Base-by-base conservation (phyloP, 2,797 vertebrate genomes). In the Vireo griseus region DNA sequence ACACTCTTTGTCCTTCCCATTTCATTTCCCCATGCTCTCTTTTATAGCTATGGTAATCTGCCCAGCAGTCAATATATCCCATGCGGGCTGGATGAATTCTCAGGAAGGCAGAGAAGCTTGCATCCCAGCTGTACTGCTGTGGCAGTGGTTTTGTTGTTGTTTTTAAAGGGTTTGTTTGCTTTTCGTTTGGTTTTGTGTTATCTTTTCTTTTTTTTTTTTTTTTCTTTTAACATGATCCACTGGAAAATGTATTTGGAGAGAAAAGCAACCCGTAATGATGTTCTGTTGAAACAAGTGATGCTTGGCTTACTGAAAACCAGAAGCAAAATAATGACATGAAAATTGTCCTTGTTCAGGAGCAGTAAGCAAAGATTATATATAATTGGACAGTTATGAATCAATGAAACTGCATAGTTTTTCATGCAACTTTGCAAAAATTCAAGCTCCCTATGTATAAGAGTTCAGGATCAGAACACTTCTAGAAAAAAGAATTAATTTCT, bases 21-120 rank as follows among this genome's bases (percentile, higher is more conserved):
- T 97, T 95, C 88, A 47, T 86, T 93, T 91, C 88, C 93, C 93
- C 87, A n/a, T 96, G 86, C 84, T 94, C 88, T 97, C 90, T 96
- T 97, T 93, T 93, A 94, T 79, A 92, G 79, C 76, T 59, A 4
- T 52, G 73, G 68, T 86, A 72, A 86, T 95, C 86, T 95, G 85
- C 73, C 82, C 84, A 75, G 91, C 59, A 97, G 96, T 94, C 97
- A 96, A 51, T 93, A 94, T 37, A 95, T 69, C 78, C 92, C 95
- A 90, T 89, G 80, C 69, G 97, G 95, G 82, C 89, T 86, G 95
- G 90, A 81, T 67, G 62, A 57, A 86, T 86, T 90, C 93, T 94
- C 62, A 67, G 58, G 63, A 74, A 97, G 57, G 72, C 66, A 92
- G 74, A 90, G 75, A 95, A 92, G 76, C 57, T n/a, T 66, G 33